phyloP scores from a whole-genome alignment of 2,888 invertebrate genomes.

The Serrognathus titanus region DNA sequence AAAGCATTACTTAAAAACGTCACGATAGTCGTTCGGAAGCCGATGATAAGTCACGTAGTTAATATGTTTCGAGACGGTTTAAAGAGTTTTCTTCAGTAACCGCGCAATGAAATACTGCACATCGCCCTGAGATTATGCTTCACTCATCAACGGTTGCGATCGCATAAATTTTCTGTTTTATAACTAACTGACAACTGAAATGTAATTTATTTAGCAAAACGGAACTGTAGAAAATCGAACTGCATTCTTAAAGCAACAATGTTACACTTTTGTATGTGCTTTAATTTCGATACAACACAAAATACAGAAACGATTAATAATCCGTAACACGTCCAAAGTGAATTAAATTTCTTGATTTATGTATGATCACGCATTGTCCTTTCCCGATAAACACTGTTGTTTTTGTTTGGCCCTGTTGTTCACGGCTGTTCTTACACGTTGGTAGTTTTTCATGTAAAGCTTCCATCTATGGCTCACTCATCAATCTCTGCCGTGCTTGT shows the following conservation, averaged over 20 bases:
- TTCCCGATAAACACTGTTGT: not conserved
- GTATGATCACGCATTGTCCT: too few relatives aligned
- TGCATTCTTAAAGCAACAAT: slow-evolving; percentile 11
- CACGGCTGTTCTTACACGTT: not conserved
- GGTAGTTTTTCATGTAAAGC: not conserved
- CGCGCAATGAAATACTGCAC: slow-evolving; percentile 2
- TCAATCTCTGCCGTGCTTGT: slow-evolving; percentile 26
- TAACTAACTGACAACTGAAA: slow-evolving; percentile 9
- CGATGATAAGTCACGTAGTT: slow-evolving; percentile 13
- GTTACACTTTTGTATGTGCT: not conserved
- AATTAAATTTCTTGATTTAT: too few relatives aligned
- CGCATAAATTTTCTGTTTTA: slow-evolving; percentile 16
- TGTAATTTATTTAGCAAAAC: slow-evolving; percentile 12
- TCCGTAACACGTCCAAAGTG: too few relatives aligned
- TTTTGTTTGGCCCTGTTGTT: not conserved
- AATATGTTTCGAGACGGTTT: slow-evolving; percentile 11
- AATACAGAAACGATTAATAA: not conserved
- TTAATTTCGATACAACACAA: not conserved
- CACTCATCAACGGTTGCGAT: slow-evolving; percentile 5
- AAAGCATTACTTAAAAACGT: not conserved
- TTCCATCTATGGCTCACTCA: slow-evolving; percentile 10
- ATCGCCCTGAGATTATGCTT: slow-evolving; percentile 1
- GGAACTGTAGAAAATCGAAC: slow-evolving; percentile 4
- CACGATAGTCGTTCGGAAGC: not conserved
- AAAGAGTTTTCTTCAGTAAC: slow-evolving; percentile 8